These are phyloP conservation scores for Cryptophagus acutangulus DNA, from an alignment of 2,888 invertebrate species.

Conservation along the genomic window DNA sequence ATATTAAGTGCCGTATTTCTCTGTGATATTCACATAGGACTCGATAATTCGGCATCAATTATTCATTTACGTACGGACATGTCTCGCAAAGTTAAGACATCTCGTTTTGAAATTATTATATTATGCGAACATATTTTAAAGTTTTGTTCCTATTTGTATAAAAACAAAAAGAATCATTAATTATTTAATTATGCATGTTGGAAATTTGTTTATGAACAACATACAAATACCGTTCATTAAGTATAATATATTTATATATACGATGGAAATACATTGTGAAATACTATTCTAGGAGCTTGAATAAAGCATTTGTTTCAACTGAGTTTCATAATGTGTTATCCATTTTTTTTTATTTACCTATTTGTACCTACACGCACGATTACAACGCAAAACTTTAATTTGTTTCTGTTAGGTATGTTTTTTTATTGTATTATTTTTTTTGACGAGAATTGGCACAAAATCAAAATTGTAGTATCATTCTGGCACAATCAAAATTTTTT, in stretches of 20 bases:
- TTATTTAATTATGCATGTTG: slow-evolving; percentile 25
- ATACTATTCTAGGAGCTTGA: slow-evolving; percentile 51
- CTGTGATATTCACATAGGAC: slow-evolving; percentile 10
- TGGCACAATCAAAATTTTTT: too few relatives aligned
- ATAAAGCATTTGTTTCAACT: slow-evolving; percentile 63
- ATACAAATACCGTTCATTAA: slow-evolving; percentile 10
- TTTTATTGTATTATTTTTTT: too few relatives aligned
- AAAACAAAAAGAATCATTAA: slow-evolving; percentile 7
- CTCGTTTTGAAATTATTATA: too few relatives aligned
- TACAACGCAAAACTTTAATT: too few relatives aligned
- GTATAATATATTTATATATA: slow-evolving; percentile 35
- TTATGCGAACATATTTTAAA: too few relatives aligned
- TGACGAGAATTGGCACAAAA: too few relatives aligned
- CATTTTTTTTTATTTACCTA: slow-evolving; percentile 51
- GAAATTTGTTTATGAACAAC: too few relatives aligned
- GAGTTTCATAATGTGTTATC: slow-evolving; percentile 62
- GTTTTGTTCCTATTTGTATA: slow-evolving; percentile 41
- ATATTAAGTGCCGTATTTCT: slow-evolving; percentile 8
- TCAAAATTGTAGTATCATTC: too few relatives aligned
- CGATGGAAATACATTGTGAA: slow-evolving; percentile 66
- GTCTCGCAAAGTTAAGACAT: too few relatives aligned
- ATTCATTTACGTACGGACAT: not conserved
- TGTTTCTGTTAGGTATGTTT: too few relatives aligned
- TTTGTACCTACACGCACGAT: too few relatives aligned
- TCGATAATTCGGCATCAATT: slow-evolving; percentile 1